Evolutionary conservation across 2,113 vertebrate genomes (phyloP), one percentile per base, ranked within the genome.

Genomic region (Eudyptes chrysolophus): DNA sequence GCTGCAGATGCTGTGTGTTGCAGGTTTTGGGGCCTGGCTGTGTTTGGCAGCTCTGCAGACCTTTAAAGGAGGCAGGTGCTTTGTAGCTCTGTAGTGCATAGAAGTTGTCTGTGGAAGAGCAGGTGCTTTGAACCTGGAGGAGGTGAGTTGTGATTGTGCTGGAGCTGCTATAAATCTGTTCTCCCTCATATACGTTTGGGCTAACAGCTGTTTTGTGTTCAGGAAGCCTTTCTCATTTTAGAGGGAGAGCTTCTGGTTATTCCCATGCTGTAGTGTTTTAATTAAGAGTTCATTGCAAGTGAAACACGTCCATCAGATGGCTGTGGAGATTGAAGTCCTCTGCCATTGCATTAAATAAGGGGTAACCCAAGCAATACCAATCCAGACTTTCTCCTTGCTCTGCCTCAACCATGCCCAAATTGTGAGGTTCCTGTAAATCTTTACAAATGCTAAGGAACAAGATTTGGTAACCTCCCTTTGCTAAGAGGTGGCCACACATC

Each of bases 201-300:
- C 29, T 74, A 81, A 84, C 64, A 89, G 68, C 55, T 94, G 69
- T 22, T 94, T 87, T 76, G 76, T 84, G 69, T 82, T 91, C 42
- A 84, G 65, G 25, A 81, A 76, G 30, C 57, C 71, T 66, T 80
- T 55, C 61, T 87, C 12, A 60, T 94, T 95, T 94, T 57, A 91
- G 30, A 79, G 44, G 21, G 52, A 82, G 61, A 79, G 69, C 44
- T 94, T 71, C 83, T 97, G 36, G 26, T 94, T 97, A 84, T 94
- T 36, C 48, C 55, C 22, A 26, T 10, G 8, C 32, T 62, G 19
- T 48, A 89, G 42, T 16, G 10, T 70, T 94, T 94, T 90, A 94
- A 94, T 94, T 84, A 69, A 92, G 34, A 62, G 40, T 75, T 90
- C 89, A 69, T 48, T 94, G 79, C 60, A 66, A 85, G 46, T 68